A percentile compares a stretch with the other conserved stretches of the same genome.
Conservation (phyloP, 2,113 vertebrate species). For the Rhombomys opimus region DNA sequence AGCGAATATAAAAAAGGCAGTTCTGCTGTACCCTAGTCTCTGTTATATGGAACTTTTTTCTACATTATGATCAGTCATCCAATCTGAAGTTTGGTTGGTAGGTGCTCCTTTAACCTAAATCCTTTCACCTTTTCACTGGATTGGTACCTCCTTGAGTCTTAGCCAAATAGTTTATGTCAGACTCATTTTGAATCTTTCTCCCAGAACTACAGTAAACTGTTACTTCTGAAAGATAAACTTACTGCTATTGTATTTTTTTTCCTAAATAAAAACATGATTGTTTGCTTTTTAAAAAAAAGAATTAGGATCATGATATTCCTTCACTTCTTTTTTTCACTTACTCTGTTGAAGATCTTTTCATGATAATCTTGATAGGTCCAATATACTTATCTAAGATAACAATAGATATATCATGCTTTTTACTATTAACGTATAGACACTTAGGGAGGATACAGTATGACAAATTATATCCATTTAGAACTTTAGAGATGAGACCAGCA, state of each 20-base stretch:
- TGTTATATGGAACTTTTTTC: neutral
- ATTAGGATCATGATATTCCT: neutral
- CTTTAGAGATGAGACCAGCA: conserved; percentile 21
- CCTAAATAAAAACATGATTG: neutral
- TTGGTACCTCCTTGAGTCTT: neutral
- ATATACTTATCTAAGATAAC: neutral
- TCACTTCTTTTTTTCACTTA: conserved; percentile 37
- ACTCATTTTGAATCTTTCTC: conserved; percentile 1
- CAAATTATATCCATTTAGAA: conserved; percentile 17
- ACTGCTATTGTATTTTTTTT: neutral
- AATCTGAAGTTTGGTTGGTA: conserved; percentile 9
- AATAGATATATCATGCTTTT: conserved; percentile 19
- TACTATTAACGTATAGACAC: neutral
- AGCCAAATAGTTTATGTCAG: neutral
- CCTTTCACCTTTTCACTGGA: conserved; percentile 40
- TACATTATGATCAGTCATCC: neutral
- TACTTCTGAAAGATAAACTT: neutral
- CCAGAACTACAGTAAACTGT: neutral
- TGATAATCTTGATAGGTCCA: neutral
- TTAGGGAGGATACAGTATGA: neutral
- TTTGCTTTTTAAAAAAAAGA: neutral
- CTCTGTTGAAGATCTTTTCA: neutral
- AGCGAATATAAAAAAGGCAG: neutral
- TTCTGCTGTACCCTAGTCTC: neutral
- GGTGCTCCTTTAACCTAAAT: neutral